Percentiles rank a stretch among this genome's conserved stretches.
Conservation (phyloP, 1,140 invertebrate species). For the Camponotus pennsylvanicus region DNA sequence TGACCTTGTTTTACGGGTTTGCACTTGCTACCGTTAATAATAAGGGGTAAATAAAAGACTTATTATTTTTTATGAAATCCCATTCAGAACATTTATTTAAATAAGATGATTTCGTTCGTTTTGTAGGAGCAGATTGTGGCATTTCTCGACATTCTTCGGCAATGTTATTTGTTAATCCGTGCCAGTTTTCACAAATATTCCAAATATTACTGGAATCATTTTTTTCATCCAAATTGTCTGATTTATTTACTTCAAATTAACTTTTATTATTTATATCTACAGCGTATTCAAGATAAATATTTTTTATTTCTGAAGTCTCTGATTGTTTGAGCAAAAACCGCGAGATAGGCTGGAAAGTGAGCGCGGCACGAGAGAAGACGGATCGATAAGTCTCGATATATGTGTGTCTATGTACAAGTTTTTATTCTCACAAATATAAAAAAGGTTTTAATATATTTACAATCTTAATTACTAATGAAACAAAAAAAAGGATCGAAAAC, state of each 20-base stretch:
- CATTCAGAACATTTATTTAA: constrained; percentile 5
- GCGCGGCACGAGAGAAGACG: too few species aligned
- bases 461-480: too few species aligned
- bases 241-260: not conserved
- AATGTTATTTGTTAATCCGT: not conserved
- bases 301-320: too few species aligned
- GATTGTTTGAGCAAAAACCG: too few species aligned
- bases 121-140: not conserved
- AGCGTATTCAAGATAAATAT: too few species aligned
- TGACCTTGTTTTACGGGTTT: not conserved
- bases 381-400: too few species aligned
- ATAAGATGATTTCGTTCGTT: not conserved
- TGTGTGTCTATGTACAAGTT: too few species aligned
- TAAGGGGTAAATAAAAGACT: not conserved
- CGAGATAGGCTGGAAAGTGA: too few species aligned
- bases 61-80: not conserved
- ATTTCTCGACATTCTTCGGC: not conserved
- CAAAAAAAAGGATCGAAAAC: too few species aligned
- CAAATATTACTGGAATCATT: not conserved
- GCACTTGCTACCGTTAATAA: constrained; percentile 15
- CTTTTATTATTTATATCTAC: too few species aligned
- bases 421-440: too few species aligned
- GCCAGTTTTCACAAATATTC: constrained; percentile 10
- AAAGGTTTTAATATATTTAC: too few species aligned
- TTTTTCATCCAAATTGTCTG: not conserved